Evolutionary conservation across 2,888 invertebrate species (phyloP).

Genomic region (Acrobasis repandana): DNA sequence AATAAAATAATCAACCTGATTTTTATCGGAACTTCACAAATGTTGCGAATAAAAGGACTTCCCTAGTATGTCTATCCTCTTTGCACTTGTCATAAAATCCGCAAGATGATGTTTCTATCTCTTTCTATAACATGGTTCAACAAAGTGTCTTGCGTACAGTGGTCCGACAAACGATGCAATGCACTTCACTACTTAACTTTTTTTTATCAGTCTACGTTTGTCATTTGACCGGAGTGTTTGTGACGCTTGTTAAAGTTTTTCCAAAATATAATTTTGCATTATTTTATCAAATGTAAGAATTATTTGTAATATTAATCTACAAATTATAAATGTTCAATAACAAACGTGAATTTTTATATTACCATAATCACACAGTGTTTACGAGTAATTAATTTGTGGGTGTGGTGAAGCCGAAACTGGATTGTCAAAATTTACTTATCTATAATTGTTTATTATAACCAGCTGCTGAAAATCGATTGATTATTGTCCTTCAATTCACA

Average conservation of each 20-base stretch:
- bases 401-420: constrained; percentile 66
- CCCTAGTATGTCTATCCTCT: neutral
- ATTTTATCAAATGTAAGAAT: constrained; percentile 5
- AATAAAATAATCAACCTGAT: no score
- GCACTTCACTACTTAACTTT: constrained; percentile 31
- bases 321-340: neutral
- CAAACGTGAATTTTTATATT: constrained; percentile 27
- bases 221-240: constrained; percentile 58
- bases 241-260: constrained; percentile 34
- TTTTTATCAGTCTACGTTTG: constrained; percentile 64
- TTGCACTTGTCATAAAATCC: neutral
- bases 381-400: constrained; percentile 59
- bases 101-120: constrained; percentile 32
- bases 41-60: no score
- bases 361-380: constrained; percentile 30
- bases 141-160: constrained; percentile 20
- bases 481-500: neutral
- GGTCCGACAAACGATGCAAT: constrained; percentile 26
- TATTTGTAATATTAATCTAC: neutral
- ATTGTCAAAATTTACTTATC: constrained; percentile 45
- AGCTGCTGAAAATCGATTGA: neutral
- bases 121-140: constrained; percentile 31
- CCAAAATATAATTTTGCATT: neutral
- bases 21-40: no score
- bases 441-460: neutral